Evolutionary conservation across 2,797 vertebrate genomes (phyloP).

Genomic region (Oceanodroma leucorhoa): DNA sequence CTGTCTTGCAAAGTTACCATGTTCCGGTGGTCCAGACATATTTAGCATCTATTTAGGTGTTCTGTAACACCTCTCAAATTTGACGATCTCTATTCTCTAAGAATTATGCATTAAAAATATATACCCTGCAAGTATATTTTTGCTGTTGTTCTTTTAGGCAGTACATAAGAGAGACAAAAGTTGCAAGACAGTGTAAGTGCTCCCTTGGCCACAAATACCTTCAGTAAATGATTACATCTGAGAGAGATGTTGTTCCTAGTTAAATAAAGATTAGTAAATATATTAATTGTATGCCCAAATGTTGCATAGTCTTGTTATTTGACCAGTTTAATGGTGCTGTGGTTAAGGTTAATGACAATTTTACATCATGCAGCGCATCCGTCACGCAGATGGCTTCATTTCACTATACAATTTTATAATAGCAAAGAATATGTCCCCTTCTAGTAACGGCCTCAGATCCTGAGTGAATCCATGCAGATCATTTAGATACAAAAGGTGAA

Average conservation of each 20-base stretch:
- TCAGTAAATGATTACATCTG: not conserved
- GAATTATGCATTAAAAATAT: not conserved
- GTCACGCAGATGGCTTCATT: not conserved
- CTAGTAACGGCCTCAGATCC: not conserved
- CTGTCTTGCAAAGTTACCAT: not conserved
- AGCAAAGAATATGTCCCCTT: not conserved
- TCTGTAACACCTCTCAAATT: not conserved
- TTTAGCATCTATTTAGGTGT: not conserved
- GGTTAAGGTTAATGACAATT: conserved; percentile 15
- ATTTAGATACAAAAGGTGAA: not conserved
- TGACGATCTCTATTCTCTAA: not conserved
- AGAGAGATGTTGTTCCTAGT: not conserved
- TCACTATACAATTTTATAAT: not conserved
- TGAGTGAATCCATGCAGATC: not conserved
- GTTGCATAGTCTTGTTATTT: not conserved
- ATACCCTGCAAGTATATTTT: not conserved
- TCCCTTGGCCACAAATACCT: not conserved
- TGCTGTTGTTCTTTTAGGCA: not conserved
- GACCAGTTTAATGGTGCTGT: not conserved
- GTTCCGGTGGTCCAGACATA: not conserved
- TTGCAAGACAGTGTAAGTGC: not conserved
- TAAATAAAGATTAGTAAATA: not conserved
- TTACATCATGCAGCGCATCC: not conserved
- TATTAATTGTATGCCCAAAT: not conserved
- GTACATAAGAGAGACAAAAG: not conserved